Base-by-base conservation (phyloP, 2,888 invertebrate species). In the Carpatolechia fugitivella region DNA sequence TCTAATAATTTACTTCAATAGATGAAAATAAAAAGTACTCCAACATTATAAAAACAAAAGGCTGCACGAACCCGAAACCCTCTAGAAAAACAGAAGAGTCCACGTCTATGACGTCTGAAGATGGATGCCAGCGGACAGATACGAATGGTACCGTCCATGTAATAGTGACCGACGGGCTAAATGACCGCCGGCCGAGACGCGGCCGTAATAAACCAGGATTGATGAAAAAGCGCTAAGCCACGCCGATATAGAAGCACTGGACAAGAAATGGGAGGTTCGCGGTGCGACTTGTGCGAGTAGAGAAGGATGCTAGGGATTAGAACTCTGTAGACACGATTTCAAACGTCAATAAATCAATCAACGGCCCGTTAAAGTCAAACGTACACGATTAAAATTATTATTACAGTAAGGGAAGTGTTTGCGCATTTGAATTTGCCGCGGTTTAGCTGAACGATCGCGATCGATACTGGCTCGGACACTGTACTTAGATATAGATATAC, bases 151-250 rank as follows among this genome's bases (percentile, higher is more conserved):
- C 85, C 84, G 82, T 78, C 76, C 81, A 79, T 76, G 83, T 87
- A 86, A 86, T 87, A 84, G 82, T 82, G 83, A 80, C 76, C 68
- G 78, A 78, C 80, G 78, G 82, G 70, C 89, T 81, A 88, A 89
- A 88, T 88, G 88, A 86, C 87, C 87, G 82, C 82, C 81, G 81
- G 84, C 77, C 78, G 82, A 76, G 87, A 80, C 85, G 82, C 85
- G 82, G 74, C 81, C 76, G 88, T 88, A 91, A 90, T 91, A 91
- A 91, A 91, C 86, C 85, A 89, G 90, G 90, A 91, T 91, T 91
- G 90, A 91, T 91, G 90, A 90, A 90, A 90, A 90, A 90, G 90
- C 88, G 91, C 91, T 92, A 92, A 92, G 91, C 90, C 88, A 82
- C 85, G 88, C 90, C 91, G 91, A 89, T 91, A 91, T 91, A 89